These are phyloP conservation scores for Venturia canescens DNA, from an alignment of 1,140 invertebrate species.

Conservation along the genomic window DNA sequence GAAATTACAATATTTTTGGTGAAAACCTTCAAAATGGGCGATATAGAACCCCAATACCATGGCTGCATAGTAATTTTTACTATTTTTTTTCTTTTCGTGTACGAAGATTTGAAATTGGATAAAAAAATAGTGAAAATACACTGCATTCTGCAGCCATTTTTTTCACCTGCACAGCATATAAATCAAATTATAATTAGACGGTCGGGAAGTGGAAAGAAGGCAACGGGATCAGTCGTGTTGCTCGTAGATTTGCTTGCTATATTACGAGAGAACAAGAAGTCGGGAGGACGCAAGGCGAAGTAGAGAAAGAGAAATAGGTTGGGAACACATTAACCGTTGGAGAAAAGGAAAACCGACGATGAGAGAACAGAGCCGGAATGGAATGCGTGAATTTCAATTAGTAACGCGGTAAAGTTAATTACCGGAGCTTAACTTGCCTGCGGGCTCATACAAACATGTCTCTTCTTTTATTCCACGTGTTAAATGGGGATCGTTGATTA, in stretches of 20 bases:
- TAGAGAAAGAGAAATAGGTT: not conserved
- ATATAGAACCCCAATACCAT: too few species aligned
- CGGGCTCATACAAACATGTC: slow-evolving; percentile 36
- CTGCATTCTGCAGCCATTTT: not conserved
- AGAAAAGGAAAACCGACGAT: slow-evolving; percentile 3
- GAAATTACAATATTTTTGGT: too few species aligned
- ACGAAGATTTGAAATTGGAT: not conserved
- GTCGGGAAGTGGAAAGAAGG: not conserved
- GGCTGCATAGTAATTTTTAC: too few species aligned
- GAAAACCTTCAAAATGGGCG: too few species aligned
- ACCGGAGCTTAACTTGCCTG: slow-evolving; percentile 29
- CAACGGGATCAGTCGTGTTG: not conserved
- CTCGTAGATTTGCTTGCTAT: not conserved
- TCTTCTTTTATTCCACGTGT: not conserved
- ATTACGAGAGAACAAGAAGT: not conserved
- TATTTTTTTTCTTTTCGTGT: not conserved
- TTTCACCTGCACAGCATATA: not conserved
- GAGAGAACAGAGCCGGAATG: slow-evolving; percentile 13
- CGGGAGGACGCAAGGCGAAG: not conserved
- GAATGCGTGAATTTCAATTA: slow-evolving; percentile 46
- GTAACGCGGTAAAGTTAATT: slow-evolving; percentile 46
- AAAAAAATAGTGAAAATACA: not conserved
- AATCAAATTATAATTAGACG: slow-evolving; percentile 31
- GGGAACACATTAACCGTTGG: slow-evolving; percentile 16
- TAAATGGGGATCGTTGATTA: slow-evolving; percentile 37